phyloP scores from a whole-genome alignment of 1,140 invertebrate species.

The Eurytemora carolleeae region DNA sequence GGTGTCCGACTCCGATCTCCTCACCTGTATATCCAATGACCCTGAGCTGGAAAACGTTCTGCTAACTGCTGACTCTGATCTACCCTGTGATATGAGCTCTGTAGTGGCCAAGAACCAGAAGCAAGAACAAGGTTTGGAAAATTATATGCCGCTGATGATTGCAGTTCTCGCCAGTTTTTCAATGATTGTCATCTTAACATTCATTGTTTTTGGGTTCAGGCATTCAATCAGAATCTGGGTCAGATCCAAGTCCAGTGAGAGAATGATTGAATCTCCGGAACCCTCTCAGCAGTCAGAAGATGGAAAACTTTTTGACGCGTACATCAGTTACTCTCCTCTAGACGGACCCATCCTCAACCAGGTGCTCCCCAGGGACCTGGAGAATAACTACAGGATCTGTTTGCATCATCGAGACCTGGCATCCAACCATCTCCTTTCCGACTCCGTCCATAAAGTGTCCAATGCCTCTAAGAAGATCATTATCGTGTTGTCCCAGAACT shows the following conservation, averaged over 20 bases:
- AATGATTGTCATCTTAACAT: slow-evolving; percentile 35
- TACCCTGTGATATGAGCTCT: slow-evolving; percentile 17
- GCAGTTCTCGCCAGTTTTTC: slow-evolving; percentile 44
- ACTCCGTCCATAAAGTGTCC: slow-evolving; percentile 71
- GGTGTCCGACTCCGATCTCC: slow-evolving; percentile 30
- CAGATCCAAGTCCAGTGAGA: slow-evolving; percentile 31
- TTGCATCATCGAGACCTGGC: slow-evolving; percentile 27
- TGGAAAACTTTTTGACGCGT: slow-evolving; percentile 75
- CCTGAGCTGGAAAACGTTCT: slow-evolving; percentile 55
- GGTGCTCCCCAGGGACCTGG: slow-evolving; percentile 57
- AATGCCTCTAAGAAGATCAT: slow-evolving; percentile 72
- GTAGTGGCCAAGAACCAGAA: slow-evolving; percentile 14
- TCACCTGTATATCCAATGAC: slow-evolving; percentile 34
- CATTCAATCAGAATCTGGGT: slow-evolving; percentile 25
- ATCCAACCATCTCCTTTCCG: slow-evolving; percentile 57
- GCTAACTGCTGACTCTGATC: slow-evolving; percentile 56
- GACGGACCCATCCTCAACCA: slow-evolving; percentile 73
- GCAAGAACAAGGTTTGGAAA: slow-evolving; percentile 41
- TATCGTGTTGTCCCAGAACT: slow-evolving; percentile 73
- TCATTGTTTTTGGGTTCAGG: slow-evolving; percentile 58
- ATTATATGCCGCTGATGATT: slow-evolving; percentile 59
- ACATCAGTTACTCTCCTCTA: slow-evolving; percentile 74
- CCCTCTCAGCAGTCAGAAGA: slow-evolving; percentile 25
- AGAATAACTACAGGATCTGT: slow-evolving; percentile 34
- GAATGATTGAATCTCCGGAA: slow-evolving; percentile 39